A percentile compares a stretch with the other conserved stretches of the same genome.
Conservation (phyloP, 2,797 vertebrate genomes). For the Melanotaenia pygmaea region DNA sequence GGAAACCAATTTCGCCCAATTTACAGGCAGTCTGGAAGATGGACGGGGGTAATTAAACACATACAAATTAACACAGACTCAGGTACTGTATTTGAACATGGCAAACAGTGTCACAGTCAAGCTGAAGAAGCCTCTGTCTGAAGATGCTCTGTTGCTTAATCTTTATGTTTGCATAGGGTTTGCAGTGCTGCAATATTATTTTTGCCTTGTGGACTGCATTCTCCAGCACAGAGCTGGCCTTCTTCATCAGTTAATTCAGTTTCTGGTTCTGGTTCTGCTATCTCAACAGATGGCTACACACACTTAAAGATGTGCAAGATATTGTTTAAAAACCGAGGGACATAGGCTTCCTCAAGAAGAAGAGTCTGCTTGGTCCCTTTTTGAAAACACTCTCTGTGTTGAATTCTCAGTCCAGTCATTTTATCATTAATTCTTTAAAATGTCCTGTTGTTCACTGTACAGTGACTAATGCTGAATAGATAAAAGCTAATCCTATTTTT, state of each 20-base stretch:
- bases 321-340: neutral
- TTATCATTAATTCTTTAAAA: neutral
- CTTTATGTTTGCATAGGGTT: neutral
- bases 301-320: neutral
- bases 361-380: neutral
- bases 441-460: neutral
- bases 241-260: neutral
- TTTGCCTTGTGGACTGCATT: neutral
- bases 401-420: neutral
- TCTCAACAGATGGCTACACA: neutral
- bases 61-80: neutral
- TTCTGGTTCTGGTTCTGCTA: neutral
- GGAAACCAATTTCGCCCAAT: conserved; percentile 90
- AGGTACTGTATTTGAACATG: neutral
- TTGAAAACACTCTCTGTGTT: neutral
- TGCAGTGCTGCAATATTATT: neutral
- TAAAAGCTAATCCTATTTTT: neutral
- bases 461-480: neutral
- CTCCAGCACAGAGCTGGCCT: neutral
- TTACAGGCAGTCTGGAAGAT: conserved; percentile 93
- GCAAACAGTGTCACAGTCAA: neutral
- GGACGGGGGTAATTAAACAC: conserved; percentile 85
- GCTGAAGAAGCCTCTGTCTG: neutral
- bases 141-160: neutral
- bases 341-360: neutral